These are phyloP conservation scores for Hafferia zeledoni DNA, from an alignment of 2,797 vertebrate genomes.

Conservation along the genomic window DNA sequence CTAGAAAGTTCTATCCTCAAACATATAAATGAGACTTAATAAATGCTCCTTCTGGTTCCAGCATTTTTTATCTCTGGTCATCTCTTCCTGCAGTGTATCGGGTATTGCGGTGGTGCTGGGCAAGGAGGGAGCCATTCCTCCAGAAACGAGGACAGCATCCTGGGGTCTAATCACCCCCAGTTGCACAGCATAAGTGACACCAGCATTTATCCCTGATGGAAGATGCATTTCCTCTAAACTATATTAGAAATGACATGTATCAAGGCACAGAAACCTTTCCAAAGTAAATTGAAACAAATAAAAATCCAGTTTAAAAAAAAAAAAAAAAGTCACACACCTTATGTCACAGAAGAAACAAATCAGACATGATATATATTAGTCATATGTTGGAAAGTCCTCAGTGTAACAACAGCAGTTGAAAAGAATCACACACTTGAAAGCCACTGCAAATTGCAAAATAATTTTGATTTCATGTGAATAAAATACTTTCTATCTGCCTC, in stretches of 20 bases:
- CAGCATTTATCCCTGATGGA: not conserved
- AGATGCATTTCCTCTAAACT: not conserved
- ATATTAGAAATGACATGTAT: not conserved
- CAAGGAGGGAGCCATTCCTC: no score
- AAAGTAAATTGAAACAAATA: not conserved
- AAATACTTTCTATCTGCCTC: not conserved
- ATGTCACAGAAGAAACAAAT: not conserved
- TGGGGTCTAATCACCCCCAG: no score
- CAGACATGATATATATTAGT: not conserved
- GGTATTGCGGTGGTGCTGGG: no score
- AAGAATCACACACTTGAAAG: not conserved
- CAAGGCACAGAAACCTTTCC: not conserved
- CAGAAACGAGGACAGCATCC: no score
- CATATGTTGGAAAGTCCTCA: not conserved
- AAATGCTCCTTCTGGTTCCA: no score
- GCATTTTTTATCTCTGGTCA: no score
- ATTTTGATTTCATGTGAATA: not conserved
- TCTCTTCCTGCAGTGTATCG: no score
- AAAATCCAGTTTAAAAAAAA: not conserved
- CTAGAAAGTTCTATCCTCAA: no score
- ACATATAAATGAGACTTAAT: no score
- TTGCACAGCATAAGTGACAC: not conserved
- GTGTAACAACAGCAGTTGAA: not conserved
- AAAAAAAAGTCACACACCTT: not conserved
- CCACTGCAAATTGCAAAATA: not conserved